Evolutionary conservation across 2,888 invertebrate species (phyloP).

Genomic region (Thyatira batis): DNA sequence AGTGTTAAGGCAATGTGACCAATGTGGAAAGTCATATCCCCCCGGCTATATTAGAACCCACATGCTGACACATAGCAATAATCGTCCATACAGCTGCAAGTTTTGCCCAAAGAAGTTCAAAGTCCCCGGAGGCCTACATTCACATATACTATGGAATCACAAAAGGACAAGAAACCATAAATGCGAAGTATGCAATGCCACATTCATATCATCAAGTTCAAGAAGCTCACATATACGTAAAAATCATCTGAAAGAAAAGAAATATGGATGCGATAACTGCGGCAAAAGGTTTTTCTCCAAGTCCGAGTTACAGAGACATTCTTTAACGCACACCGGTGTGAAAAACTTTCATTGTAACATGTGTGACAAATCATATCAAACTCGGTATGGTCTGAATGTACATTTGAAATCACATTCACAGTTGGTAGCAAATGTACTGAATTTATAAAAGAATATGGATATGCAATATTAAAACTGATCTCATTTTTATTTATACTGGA

Average conservation of each 20-base stretch:
- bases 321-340: constrained; percentile 72
- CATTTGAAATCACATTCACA: constrained; percentile 72
- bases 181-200: constrained; percentile 74
- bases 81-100: constrained; percentile 69
- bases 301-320: constrained; percentile 71
- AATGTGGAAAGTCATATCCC: constrained; percentile 78
- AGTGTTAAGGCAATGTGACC: constrained; percentile 68
- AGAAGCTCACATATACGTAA: constrained; percentile 72
- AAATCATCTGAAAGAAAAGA: constrained; percentile 75
- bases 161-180: constrained; percentile 72
- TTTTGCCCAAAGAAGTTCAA: constrained; percentile 77
- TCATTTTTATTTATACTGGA: constrained; percentile 6
- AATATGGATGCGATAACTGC: constrained; percentile 73
- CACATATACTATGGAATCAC: constrained; percentile 75
- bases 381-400: constrained; percentile 73
- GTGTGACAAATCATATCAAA: constrained; percentile 77
- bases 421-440: constrained; percentile 44
- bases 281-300: constrained; percentile 74
- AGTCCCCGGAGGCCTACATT: constrained; percentile 71
- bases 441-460: constrained; percentile 34
- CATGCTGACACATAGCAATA: constrained; percentile 70
- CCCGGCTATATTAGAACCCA: constrained; percentile 74
- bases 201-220: constrained; percentile 74
- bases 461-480: constrained; percentile 11
- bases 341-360: constrained; percentile 76